These are phyloP conservation scores for Gouania willdenowi DNA, from an alignment of 2,797 vertebrate genomes.

Conservation along the genomic window DNA sequence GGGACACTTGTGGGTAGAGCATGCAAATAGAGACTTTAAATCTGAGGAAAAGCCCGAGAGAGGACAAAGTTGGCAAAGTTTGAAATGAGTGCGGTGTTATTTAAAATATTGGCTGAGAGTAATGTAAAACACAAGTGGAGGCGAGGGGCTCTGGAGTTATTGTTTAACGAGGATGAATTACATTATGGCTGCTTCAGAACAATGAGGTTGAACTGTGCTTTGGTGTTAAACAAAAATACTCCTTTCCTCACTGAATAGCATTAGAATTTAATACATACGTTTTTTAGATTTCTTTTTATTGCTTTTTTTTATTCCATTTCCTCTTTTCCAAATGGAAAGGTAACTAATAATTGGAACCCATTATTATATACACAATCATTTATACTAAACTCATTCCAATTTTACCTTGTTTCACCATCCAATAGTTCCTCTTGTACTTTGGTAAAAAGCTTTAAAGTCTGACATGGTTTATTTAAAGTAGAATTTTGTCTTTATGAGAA, in stretches of 20 bases:
- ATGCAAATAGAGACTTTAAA: neutral
- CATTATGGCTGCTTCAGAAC: neutral
- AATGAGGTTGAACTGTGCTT: neutral
- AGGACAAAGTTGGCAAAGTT: slow-evolving; percentile 3
- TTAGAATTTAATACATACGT: slow-evolving; percentile 37
- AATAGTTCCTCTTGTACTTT: slow-evolving; percentile 2
- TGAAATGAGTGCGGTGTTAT: neutral
- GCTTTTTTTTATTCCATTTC: slow-evolving; percentile 23
- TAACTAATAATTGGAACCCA: slow-evolving; percentile 21
- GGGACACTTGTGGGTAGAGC: neutral
- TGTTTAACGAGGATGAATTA: slow-evolving; percentile 4
- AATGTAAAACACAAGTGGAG: slow-evolving; percentile 3
- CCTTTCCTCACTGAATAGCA: slow-evolving; percentile 5
- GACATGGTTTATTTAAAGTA: neutral
- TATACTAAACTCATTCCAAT: slow-evolving; percentile 12
- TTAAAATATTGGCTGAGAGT: slow-evolving; percentile 15
- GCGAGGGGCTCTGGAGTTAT: neutral
- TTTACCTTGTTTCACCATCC: slow-evolving; percentile 25
- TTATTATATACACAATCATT: slow-evolving; percentile 20
- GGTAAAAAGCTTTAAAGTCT: slow-evolving; percentile 8
- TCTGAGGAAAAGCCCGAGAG: neutral
- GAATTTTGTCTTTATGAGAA: no score
- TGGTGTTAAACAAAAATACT: neutral
- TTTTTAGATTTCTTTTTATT: slow-evolving; percentile 36
- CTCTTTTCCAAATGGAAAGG: slow-evolving; percentile 2